These are phyloP conservation scores for Bovichtus diacanthus DNA, from an alignment of 2,797 vertebrate genomes.

Conservation along the genomic window DNA sequence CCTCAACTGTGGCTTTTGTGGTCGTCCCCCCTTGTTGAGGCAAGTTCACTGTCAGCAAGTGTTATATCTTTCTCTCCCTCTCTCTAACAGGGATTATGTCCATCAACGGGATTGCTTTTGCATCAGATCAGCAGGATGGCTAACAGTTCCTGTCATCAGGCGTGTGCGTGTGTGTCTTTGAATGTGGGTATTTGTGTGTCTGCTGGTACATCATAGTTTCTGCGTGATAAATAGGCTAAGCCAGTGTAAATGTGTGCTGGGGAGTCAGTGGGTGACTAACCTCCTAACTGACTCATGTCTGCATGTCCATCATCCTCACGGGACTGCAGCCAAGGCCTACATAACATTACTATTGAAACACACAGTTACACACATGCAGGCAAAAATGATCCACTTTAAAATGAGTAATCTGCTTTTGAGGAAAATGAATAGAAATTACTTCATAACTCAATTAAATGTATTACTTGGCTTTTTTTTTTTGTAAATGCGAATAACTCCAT, in stretches of 20 bases:
- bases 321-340: slow-evolving; percentile 37
- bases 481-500: neutral
- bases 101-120: slow-evolving; percentile 74
- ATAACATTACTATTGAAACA: slow-evolving; percentile 17
- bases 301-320: slow-evolving; percentile 38
- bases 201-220: slow-evolving; percentile 44
- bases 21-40: slow-evolving; percentile 36
- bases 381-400: slow-evolving; percentile 20
- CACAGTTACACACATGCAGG: slow-evolving; percentile 14
- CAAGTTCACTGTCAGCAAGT: slow-evolving; percentile 57
- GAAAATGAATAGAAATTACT: slow-evolving; percentile 24
- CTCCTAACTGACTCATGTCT: slow-evolving; percentile 47
- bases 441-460: slow-evolving; percentile 14
- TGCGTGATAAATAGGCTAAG: slow-evolving; percentile 54
- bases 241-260: slow-evolving; percentile 44
- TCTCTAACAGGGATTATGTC: slow-evolving; percentile 62
- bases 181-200: slow-evolving; percentile 26
- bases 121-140: slow-evolving; percentile 60
- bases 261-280: slow-evolving; percentile 30
- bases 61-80: slow-evolving; percentile 41
- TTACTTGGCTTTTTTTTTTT: neutral
- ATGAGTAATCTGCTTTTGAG: slow-evolving; percentile 18
- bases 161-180: slow-evolving; percentile 14
- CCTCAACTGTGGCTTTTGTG: slow-evolving; percentile 36
- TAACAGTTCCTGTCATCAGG: slow-evolving; percentile 58